phyloP scores from a whole-genome alignment of 1,140 invertebrate species.

The Lordiphosa mommai region DNA sequence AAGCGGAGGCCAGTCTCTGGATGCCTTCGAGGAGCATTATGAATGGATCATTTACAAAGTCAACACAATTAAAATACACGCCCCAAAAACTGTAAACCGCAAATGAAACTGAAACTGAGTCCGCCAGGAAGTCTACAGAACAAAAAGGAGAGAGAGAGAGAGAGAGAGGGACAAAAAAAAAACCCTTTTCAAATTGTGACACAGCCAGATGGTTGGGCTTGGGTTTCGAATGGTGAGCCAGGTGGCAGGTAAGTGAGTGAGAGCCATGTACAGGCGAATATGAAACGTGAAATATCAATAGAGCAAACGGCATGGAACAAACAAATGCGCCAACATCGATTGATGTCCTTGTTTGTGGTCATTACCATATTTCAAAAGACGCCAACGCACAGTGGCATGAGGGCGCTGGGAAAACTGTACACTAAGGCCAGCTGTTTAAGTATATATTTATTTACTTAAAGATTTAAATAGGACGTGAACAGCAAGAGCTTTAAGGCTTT shows the following conservation, averaged over 20 bases:
- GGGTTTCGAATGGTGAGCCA: background rate
- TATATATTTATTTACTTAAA: too few species aligned
- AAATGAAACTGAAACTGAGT: slow-evolving; percentile 12
- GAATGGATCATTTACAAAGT: slow-evolving; percentile 73
- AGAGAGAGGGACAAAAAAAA: too few species aligned
- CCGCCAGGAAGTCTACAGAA: slow-evolving; percentile 12
- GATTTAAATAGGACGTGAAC: too few species aligned
- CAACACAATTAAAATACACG: slow-evolving; percentile 70
- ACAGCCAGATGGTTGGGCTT: slow-evolving; percentile 10
- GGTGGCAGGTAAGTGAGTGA: too few species aligned
- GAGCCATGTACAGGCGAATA: slow-evolving; percentile 26
- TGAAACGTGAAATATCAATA: slow-evolving; percentile 54
- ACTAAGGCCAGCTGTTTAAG: too few species aligned
- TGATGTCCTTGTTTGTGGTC: slow-evolving; percentile 44
- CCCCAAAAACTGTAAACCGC: slow-evolving; percentile 15
- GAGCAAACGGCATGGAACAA: slow-evolving; percentile 14
- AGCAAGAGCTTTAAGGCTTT: too few species aligned
- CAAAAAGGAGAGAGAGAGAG: too few species aligned
- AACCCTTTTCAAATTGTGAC: slow-evolving; percentile 45
- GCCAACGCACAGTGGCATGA: slow-evolving; percentile 4
- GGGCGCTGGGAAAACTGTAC: too few species aligned
- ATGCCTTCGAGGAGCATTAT: slow-evolving; percentile 62
- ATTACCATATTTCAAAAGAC: slow-evolving; percentile 35
- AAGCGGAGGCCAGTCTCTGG: slow-evolving; percentile 23
- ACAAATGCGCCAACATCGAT: slow-evolving; percentile 38